These are phyloP conservation scores for Pelosia muscerda DNA, from an alignment of 2,888 invertebrate species.

Conservation along the genomic window DNA sequence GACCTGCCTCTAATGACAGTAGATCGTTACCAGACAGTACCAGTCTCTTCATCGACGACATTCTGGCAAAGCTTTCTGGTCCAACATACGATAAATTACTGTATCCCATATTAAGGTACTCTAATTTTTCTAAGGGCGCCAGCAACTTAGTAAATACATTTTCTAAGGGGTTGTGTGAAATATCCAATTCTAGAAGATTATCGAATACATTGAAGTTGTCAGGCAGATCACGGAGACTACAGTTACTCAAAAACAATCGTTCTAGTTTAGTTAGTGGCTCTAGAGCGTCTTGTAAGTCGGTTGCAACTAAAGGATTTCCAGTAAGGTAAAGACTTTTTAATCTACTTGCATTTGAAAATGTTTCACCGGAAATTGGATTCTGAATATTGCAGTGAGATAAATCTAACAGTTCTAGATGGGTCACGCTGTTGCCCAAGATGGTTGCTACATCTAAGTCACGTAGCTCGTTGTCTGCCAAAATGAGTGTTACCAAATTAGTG, in stretches of 20 bases:
- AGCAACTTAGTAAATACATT: slow-evolving; percentile 89
- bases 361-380: slow-evolving; percentile 89
- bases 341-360: slow-evolving; percentile 89
- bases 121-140: slow-evolving; percentile 88
- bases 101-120: slow-evolving; percentile 91
- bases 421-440: slow-evolving; percentile 88
- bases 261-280: slow-evolving; percentile 89
- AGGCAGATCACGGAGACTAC: slow-evolving; percentile 88
- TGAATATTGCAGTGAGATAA: slow-evolving; percentile 89
- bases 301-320: slow-evolving; percentile 89
- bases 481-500: slow-evolving; percentile 88
- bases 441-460: slow-evolving; percentile 88
- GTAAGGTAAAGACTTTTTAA: slow-evolving; percentile 88
- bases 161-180: slow-evolving; percentile 90
- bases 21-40: slow-evolving; percentile 90
- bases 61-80: slow-evolving; percentile 89
- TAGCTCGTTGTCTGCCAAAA: slow-evolving; percentile 89
- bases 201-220: slow-evolving; percentile 89
- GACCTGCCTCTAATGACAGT: slow-evolving; percentile 88
- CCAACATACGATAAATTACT: slow-evolving; percentile 89
- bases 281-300: slow-evolving; percentile 89
- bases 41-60: slow-evolving; percentile 89
- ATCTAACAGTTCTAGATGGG: slow-evolving; percentile 89
- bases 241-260: slow-evolving; percentile 89
- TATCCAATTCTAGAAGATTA: slow-evolving; percentile 89